Evolutionary conservation across 1,140 invertebrate genomes (phyloP), one percentile per base, ranked within the genome.

Genomic region (Drosophila ercepeae): DNA sequence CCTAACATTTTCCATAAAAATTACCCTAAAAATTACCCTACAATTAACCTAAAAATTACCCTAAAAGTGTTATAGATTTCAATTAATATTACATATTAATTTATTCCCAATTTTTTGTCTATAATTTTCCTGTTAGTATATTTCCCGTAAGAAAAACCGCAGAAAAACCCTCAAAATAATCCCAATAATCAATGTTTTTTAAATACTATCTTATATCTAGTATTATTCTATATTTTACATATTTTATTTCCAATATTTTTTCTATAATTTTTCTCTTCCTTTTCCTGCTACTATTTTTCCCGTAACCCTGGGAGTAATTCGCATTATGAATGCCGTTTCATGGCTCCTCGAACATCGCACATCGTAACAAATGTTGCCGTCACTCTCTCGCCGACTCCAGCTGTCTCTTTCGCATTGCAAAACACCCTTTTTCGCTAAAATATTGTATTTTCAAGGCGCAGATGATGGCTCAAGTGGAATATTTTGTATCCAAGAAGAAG

Each of bases 391-490:
- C 55, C 29, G 13, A 4, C 41, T 13, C 13, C 2, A 34, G 16
- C 29, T 14, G 16, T 25, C 55, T 41, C 32, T 36, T 65, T 32
- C 14, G 5, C 46, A 44, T 25, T 67, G 60, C 46, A 29, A 65
- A 65, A 52, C 63, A 67, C 63, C 60, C 60, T 67, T 67, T 60
- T 39, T 54, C 41, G 60, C 54, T 18, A 42, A 67, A 65, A 34
- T 29, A 51, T 51, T n/a, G n/a, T n/a, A n/a, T 65, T 50, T 65
- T 52, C 63, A 64, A 65, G 29, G 27, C 54, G 54, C 54, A 25
- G 44, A 55, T 60, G 21, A 49, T 11, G 32, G 25, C 25, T 49
- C 23, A 16, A 29, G 25, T 11, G 27, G 14, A 21, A 21, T 18
- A 23, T 11, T 23, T 53, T 39, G n/a, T 16, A 7, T 13, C 13